Evolutionary conservation across 2,888 invertebrate genomes (phyloP), one percentile per base, ranked within the genome.

Genomic region (Limnephilus auricula): DNA sequence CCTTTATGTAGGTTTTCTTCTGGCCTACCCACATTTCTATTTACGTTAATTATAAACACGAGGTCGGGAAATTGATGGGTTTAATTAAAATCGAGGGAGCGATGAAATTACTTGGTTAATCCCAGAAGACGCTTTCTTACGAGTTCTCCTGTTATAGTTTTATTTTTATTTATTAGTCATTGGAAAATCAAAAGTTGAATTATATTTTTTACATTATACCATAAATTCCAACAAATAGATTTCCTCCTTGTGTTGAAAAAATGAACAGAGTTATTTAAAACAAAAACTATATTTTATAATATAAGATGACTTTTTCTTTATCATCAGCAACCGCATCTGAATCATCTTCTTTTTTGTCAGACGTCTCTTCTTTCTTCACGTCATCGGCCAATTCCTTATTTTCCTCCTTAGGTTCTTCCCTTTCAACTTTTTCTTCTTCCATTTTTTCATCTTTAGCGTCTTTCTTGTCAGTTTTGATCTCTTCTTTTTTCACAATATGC

Each of bases 401-500:
- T 65, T 65, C 65, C 65, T 65, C n/a, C 6, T 25, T 65, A 4
- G 65, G 25, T 65, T 65, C 65, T 65, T 65, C 25, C 25, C n/a
- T 65, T 65, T 65, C 25, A 25, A 30, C 25, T 40, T 90, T 65
- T 94, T 94, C 12, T 95, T 95, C 4, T 94, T 93, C 40, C 93
- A 87, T 95, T 3, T 94, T 95, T 25, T 94, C 94, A 5, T 95
- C 96, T 3, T 95, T 96, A 3, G 95, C 96, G 32, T 95, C 95
- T 5, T 95, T 95, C 10, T 40, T 40, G 37, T 95, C 96, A 78
- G 79, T 95, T 89, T 96, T 96, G 12, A 96, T 96, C 13, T 97
- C 96, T 25, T 97, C 96, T 65, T 65, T 25, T 9, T 65, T 65
- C n/a, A 25, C 25, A 25, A n/a, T 2, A 9, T 65, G 9, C 25